These are phyloP conservation scores for Portevinia maculata DNA, from an alignment of 2,888 invertebrate genomes.

Conservation along the genomic window DNA sequence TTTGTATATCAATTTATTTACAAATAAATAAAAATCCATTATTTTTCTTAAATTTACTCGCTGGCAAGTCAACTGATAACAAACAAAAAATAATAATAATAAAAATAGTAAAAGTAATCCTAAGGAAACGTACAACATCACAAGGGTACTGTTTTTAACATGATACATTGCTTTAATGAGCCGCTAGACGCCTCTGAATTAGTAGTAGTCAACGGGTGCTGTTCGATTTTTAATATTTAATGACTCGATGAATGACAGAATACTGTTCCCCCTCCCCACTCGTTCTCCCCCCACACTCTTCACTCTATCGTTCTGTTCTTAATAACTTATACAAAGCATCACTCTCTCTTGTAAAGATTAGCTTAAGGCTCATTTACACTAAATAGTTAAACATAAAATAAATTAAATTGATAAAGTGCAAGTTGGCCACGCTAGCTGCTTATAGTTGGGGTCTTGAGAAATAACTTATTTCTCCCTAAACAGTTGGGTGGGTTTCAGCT, in stretches of 20 bases:
- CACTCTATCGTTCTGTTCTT: neutral
- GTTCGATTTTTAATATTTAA: constrained; percentile 1
- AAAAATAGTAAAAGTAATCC: too few species aligned
- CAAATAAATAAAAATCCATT: constrained; percentile 17
- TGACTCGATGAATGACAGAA: constrained; percentile 60
- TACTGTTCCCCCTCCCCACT: constrained; percentile 44
- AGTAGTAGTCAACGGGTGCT: constrained; percentile 34
- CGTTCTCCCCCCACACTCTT: neutral
- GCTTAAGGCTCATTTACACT: constrained; percentile 48
- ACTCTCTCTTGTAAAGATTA: constrained; percentile 26
- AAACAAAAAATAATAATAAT: constrained; percentile 38
- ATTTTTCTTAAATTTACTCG: constrained; percentile 15
- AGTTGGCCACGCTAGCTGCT: constrained; percentile 56
- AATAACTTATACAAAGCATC: constrained; percentile 25
- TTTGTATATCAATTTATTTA: constrained; percentile 27
- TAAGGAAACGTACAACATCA: constrained; percentile 48
- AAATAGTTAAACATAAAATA: constrained; percentile 59
- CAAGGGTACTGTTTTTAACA: constrained; percentile 29
- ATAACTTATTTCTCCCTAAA: constrained; percentile 75
- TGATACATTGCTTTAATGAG: constrained; percentile 7
- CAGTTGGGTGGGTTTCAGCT: constrained; percentile 80
- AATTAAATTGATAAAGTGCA: constrained; percentile 53
- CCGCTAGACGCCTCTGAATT: constrained; percentile 50
- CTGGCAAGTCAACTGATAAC: constrained; percentile 54
- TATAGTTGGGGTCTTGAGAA: constrained; percentile 6